These are phyloP conservation scores for Pseudopleuronectes americanus DNA, from an alignment of 2,797 vertebrate species.

Conservation along the genomic window DNA sequence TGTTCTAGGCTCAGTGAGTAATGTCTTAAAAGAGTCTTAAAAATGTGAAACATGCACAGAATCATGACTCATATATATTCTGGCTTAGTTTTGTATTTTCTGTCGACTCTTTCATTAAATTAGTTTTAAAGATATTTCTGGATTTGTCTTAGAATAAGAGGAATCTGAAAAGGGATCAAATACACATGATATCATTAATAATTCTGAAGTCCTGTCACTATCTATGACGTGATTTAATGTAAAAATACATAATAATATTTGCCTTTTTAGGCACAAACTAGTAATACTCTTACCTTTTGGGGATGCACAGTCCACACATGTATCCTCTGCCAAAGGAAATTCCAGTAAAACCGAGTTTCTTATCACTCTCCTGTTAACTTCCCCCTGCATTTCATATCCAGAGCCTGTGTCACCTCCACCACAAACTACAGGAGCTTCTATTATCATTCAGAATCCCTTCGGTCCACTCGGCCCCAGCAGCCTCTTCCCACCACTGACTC, in stretches of 20 bases:
- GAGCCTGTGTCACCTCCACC: neutral
- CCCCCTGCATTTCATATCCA: slow-evolving; percentile 7
- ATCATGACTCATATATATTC: neutral
- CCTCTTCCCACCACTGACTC: slow-evolving; percentile 9
- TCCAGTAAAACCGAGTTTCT: slow-evolving; percentile 9
- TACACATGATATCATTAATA: no score
- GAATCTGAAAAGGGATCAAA: no score
- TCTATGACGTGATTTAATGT: neutral
- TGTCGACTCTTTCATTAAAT: neutral
- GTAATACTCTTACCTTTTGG: slow-evolving; percentile 48
- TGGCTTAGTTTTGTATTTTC: neutral
- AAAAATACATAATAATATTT: no score
- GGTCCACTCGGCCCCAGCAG: slow-evolving; percentile 2
- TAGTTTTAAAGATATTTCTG: neutral
- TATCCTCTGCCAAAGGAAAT: slow-evolving; percentile 1
- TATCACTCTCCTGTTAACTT: slow-evolving; percentile 1
- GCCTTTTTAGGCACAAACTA: neutral
- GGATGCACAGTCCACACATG: slow-evolving; percentile 2
- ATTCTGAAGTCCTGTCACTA: neutral
- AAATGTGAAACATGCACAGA: slow-evolving; percentile 17
- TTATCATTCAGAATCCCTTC: neutral
- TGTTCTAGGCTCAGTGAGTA: slow-evolving; percentile 17
- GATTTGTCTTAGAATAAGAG: no score
- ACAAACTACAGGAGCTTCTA: neutral
- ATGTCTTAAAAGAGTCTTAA: slow-evolving; percentile 20